Evolutionary conservation across 2,888 invertebrate species (phyloP), one percentile per base, ranked within the genome.

Genomic region (Nephrotoma guestfalica): DNA sequence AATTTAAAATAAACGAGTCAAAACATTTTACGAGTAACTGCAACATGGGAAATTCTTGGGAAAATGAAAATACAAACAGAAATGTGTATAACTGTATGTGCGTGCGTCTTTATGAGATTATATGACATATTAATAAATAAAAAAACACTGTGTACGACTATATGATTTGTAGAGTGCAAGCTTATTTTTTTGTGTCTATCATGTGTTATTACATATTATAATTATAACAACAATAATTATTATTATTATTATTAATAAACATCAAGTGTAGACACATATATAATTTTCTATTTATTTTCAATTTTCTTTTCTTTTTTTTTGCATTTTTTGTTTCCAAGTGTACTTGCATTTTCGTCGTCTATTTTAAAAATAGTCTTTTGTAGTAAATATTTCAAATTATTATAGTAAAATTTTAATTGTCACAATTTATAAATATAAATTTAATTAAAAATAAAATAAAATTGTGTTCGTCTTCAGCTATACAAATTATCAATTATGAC

Each of bases 21-120:
- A 84, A 84, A 41, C 84, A 41, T 84, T 84, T 84, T 41, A 84
- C 40, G 6, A 11, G 41, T 41, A 84, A 84, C 6, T 84, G 84
- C 84, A 84, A 84, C 41, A 84, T 84, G 84, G 84, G 84, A 84
- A 84, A 84, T 84, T 84, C 84, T 84, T 84, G 42, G 84, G 84
- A 84, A 84, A 84, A 84, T 84, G 41, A 41, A 71, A 30, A 71
- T 71, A 30, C 30, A 30, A 30, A 30, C 30, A 30, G 30, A 30
- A 30, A 30, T 30, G 0, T 30, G 30, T 30, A 30, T 0, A 30
- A 30, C 30, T 30, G n/a, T 41, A 41, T n/a, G 41, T 41, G 15
- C 83, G 13, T 84, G 13, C 40, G 83, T 7, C n/a, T 57, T 15
- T 57, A 57, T 57, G 51, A 71, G 71, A 71, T 71, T 71, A 18